Percentiles rank a stretch among this genome's conserved stretches.
Conservation (phyloP, 2,888 invertebrate species). For the Pristionchus mayeri region DNA sequence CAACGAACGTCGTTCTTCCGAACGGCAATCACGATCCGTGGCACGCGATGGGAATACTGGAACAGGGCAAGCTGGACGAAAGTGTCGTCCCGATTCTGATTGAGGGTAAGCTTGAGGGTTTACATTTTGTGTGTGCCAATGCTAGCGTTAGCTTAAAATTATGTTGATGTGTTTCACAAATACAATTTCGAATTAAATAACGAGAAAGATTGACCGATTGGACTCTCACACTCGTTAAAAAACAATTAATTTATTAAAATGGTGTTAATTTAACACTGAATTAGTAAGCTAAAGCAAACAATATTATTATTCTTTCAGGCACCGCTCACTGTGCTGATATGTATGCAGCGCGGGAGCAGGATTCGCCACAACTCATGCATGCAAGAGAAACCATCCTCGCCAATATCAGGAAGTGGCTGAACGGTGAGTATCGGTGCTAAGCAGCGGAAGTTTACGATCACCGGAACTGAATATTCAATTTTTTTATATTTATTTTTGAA, state of each 20-base stretch:
- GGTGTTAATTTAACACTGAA: no score
- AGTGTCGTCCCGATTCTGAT: constrained; percentile 49
- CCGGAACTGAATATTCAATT: no score
- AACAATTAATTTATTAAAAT: background rate
- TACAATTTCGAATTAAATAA: background rate
- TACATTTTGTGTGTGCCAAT: no score
- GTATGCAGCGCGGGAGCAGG: constrained; percentile 49
- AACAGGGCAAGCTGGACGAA: background rate
- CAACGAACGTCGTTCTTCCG: constrained; percentile 60
- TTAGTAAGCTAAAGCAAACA: no score
- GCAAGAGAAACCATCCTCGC: background rate
- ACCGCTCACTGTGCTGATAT: constrained; percentile 68
- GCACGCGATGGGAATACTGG: constrained; percentile 46
- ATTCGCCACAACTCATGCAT: background rate
- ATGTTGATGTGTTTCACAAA: no score
- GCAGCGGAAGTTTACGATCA: no score
- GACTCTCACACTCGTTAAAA: background rate
- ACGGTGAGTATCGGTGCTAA: no score
- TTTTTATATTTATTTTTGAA: no score
- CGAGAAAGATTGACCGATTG: background rate
- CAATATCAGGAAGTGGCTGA: constrained; percentile 24
- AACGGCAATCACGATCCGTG: constrained; percentile 57
- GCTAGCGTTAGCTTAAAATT: no score
- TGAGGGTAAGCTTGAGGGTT: constrained; percentile 1
- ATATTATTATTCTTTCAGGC: constrained; percentile 52